phyloP scores from a whole-genome alignment of 2,113 vertebrate species.

The Dasyprocta punctata region DNA sequence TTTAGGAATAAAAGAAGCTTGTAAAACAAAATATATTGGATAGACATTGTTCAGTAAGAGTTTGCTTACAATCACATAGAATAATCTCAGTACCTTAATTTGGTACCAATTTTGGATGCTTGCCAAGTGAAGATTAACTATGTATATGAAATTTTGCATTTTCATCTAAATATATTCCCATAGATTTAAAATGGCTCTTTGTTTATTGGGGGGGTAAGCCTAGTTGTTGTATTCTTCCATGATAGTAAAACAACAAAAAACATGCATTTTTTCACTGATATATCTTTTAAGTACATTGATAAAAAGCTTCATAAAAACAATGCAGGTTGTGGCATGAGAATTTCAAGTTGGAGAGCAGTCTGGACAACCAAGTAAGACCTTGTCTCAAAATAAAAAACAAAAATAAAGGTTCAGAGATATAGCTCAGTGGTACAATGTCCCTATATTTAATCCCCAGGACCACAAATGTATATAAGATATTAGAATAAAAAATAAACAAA shows the following conservation, averaged over 20 bases:
- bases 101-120: not conserved
- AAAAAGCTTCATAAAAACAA: not conserved
- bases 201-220: not conserved
- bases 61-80: not conserved
- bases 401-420: not conserved
- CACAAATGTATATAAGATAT: not conserved
- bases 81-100: slow-evolving; percentile 11
- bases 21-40: not conserved
- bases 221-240: not conserved
- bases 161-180: not conserved
- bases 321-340: not conserved
- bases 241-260: not conserved
- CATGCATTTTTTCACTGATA: not conserved
- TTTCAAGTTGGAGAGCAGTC: not conserved
- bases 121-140: not conserved
- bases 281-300: not conserved
- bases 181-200: not conserved
- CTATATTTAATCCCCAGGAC: not conserved
- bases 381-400: not conserved
- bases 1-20: not conserved
- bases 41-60: not conserved
- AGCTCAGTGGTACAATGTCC: not conserved
- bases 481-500: not conserved
- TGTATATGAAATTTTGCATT: not conserved
- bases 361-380: not conserved